Evolutionary conservation across 1,140 invertebrate genomes (phyloP), one percentile per base, ranked within the genome.

Genomic region (Euglossa dilemma): DNA sequence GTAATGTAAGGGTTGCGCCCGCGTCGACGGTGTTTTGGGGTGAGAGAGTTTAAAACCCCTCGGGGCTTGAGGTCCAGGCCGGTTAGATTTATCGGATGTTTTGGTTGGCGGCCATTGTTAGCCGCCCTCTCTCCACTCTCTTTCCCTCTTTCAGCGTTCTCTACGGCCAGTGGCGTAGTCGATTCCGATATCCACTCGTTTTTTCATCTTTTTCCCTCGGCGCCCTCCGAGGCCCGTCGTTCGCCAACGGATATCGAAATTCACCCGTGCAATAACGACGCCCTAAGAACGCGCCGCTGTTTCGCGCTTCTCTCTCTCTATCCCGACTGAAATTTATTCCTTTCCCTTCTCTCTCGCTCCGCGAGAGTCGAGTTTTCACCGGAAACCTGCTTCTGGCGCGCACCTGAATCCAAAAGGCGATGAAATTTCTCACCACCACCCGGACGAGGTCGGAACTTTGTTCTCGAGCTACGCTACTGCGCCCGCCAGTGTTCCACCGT

Each of bases 71-170:
- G 93, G 93, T 94, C 92, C 92, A 89, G 91, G 88, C 92, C 92
- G 93, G 93, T 94, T 94, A 94, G 94, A 94, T 94, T 94, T 94
- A 94, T 94, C 93, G 94, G 92, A 94, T 94, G 93, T 94, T 94
- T 94, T 94, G 94, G 93, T 94, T 93, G 93, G 93, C 94, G 93
- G 93, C 93, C 94, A 94, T 94, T 94, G 93, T 94, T 94, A 92
- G 89, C 90, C 86, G 86, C 86, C 91, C 88, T 90, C 89, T 83
- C 90, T 80, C 76, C 66, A 72, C 85, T 83, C 90, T 90, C 88
- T 85, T 85, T 88, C 86, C 89, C 84, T 90, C 88, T 87, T 85
- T 91, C 76, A 63, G 67, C 57, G 66, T 86, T 90, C 86, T 90
- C 86, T 77, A 75, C 85, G 87, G 73, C 84, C 87, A 85, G 78